Percentiles rank a stretch among this genome's conserved stretches.
These are phyloP conservation scores for Archivesica marissinica DNA, from an alignment of 1,140 invertebrate species.

Conservation along the genomic window DNA sequence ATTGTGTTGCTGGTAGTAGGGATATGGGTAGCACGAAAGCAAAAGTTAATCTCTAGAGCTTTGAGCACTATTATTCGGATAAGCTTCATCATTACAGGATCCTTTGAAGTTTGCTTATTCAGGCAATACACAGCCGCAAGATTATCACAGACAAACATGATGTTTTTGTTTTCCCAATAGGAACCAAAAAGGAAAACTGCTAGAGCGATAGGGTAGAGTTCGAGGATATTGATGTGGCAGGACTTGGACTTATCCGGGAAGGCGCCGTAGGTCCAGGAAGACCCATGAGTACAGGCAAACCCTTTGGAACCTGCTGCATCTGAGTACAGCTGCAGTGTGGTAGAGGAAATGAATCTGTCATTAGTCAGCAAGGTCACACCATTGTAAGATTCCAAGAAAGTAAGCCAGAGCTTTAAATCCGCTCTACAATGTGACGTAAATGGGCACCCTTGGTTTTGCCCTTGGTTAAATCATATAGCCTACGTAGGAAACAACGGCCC, in stretches of 20 bases:
- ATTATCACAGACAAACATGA: slow-evolving; percentile 57
- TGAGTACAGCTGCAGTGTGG: slow-evolving; percentile 7
- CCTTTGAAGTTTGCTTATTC: slow-evolving; percentile 58
- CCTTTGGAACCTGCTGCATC: slow-evolving; percentile 1
- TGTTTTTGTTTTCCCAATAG: slow-evolving; percentile 8
- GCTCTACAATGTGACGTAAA: slow-evolving; percentile 27
- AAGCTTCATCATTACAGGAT: slow-evolving; percentile 35
- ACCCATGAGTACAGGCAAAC: not conserved
- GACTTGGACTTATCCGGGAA: not conserved
- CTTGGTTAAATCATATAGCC: slow-evolving; percentile 43
- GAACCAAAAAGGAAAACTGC: slow-evolving; percentile 41
- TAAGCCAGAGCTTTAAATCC: slow-evolving; percentile 24
- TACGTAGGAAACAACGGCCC: slow-evolving; percentile 44
- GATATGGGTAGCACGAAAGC: slow-evolving; percentile 14
- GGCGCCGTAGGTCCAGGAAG: not conserved
- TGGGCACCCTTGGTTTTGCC: slow-evolving; percentile 36
- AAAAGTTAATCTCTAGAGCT: slow-evolving; percentile 22
- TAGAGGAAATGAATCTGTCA: slow-evolving; percentile 14
- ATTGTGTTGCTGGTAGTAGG: not conserved
- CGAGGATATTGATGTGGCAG: not conserved
- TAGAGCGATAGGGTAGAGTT: slow-evolving; percentile 46
- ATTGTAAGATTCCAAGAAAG: slow-evolving; percentile 53
- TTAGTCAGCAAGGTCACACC: slow-evolving; percentile 24
- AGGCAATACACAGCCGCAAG: slow-evolving; percentile 45
- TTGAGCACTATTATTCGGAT: slow-evolving; percentile 8